phyloP scores from a whole-genome alignment of 2,888 invertebrate species.

The Morpho helenor region DNA sequence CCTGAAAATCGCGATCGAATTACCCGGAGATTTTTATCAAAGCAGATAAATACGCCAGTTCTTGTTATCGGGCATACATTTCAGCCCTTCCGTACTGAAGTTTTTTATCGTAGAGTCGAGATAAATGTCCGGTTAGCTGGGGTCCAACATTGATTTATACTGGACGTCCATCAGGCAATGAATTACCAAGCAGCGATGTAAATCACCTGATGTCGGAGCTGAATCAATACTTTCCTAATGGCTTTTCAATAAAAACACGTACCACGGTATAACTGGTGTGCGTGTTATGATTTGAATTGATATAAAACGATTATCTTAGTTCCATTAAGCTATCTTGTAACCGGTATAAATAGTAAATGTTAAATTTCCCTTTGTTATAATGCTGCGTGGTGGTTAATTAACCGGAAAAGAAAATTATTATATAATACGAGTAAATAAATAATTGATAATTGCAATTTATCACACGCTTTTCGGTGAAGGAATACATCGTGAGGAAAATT shows the following conservation, averaged over 20 bases:
- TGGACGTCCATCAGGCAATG: slow-evolving; percentile 70
- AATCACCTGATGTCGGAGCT: slow-evolving; percentile 60
- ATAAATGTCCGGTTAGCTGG: slow-evolving; percentile 76
- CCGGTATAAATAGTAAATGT: too few relatives aligned
- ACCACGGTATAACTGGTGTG: slow-evolving; percentile 11
- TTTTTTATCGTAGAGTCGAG: slow-evolving; percentile 61
- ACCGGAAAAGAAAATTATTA: too few relatives aligned
- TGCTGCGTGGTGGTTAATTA: too few relatives aligned
- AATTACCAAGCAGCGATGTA: slow-evolving; percentile 72
- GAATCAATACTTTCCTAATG: slow-evolving; percentile 59
- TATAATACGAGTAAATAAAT: too few relatives aligned
- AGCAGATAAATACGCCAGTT: slow-evolving; percentile 22
- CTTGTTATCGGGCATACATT: slow-evolving; percentile 30
- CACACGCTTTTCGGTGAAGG: too few relatives aligned
- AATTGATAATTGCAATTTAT: too few relatives aligned
- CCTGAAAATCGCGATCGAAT: too few relatives aligned
- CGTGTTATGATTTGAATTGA: slow-evolving; percentile 2
- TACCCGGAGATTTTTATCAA: not conserved
- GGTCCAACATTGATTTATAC: slow-evolving; percentile 76
- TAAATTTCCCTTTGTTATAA: too few relatives aligned
- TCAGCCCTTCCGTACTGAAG: slow-evolving; percentile 46
- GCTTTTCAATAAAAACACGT: slow-evolving; percentile 39
- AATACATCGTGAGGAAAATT: too few relatives aligned
- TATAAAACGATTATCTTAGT: slow-evolving; percentile 7
- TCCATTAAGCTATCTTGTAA: too few relatives aligned